A percentile compares a stretch with the other conserved stretches of the same genome.
Conservation (phyloP, 2,888 invertebrate genomes). For the Lochmaea capreae region DNA sequence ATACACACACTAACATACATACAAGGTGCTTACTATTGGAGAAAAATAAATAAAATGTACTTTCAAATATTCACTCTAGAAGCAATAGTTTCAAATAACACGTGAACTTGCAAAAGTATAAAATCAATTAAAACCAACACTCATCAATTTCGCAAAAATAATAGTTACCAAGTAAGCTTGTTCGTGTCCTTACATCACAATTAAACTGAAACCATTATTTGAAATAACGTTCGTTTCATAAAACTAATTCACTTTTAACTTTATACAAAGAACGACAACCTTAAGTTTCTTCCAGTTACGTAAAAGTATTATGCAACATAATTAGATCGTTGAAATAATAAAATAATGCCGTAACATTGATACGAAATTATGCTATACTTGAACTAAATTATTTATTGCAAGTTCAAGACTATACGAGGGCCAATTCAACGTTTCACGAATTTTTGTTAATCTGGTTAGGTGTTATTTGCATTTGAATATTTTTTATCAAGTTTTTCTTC, state of each 20-base stretch:
- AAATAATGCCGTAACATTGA: neutral
- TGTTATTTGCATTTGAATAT: too few species aligned
- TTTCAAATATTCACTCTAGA: too few species aligned
- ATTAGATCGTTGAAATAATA: neutral
- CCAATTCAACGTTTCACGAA: neutral
- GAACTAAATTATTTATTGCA: slow-evolving; percentile 2
- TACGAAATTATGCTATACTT: neutral
- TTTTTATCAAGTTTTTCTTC: too few species aligned
- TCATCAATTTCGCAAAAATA: neutral
- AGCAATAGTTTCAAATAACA: neutral
- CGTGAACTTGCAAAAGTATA: too few species aligned
- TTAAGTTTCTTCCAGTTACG: neutral
- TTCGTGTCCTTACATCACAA: neutral
- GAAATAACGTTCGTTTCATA: neutral
- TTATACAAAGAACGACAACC: neutral
- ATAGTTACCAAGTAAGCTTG: neutral
- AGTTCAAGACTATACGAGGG: neutral
- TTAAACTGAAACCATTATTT: neutral
- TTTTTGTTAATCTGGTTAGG: neutral
- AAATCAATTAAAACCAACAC: too few species aligned
- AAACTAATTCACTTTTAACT: neutral
- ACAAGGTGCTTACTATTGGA: too few species aligned
- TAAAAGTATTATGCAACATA: neutral
- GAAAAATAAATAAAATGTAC: too few species aligned
- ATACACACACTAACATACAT: too few species aligned